Evolutionary conservation across 1,140 invertebrate genomes (phyloP), one percentile per base, ranked within the genome.

Genomic region (Dinoponera quadriceps): DNA sequence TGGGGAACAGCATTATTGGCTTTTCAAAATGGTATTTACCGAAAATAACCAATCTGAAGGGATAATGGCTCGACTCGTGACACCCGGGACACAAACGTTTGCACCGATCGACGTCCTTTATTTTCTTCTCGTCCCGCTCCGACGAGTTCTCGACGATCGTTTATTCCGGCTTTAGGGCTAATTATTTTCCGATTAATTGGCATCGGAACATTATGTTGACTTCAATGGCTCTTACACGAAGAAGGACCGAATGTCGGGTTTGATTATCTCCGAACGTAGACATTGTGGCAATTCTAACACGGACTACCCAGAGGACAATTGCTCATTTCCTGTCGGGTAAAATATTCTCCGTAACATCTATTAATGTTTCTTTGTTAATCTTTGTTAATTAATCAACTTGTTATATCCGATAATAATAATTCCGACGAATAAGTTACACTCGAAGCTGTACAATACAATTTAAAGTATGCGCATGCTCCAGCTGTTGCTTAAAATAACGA

Each of bases 1-100:
- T 94, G 68, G 89, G 88, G 89, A 92, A 94, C 93, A 93, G 90
- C 91, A 92, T 94, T 93, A 94, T 94, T 94, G 93, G 93, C 94
- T 94, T 94, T 93, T 94, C 92, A 94, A 92, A 94, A 93, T 88
- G 92, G 93, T 94, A 94, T 94, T 94, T 94, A 94, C 93, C 91
- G 93, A 94, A 94, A 94, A 94, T 94, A 94, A 94, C 91, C 93
- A 94, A 94, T 94, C 91, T 92, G 91, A 92, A 91, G 57, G 92
- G 93, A 93, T 94, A 93, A 94, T 93, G 82, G 87, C 71, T 72
- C 88, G 83, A 91, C 89, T 91, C 82, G 88, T 90, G 90, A 90
- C 92, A 90, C 86, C 84, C 84, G 88, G 84, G 75, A 90, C 83
- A 88, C 83, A 88, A 90, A 91, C 86, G 89, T 90, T 86, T 49